Conservation (phyloP, 2,113 vertebrate genomes). For the Mystacornis crossleyi region DNA sequence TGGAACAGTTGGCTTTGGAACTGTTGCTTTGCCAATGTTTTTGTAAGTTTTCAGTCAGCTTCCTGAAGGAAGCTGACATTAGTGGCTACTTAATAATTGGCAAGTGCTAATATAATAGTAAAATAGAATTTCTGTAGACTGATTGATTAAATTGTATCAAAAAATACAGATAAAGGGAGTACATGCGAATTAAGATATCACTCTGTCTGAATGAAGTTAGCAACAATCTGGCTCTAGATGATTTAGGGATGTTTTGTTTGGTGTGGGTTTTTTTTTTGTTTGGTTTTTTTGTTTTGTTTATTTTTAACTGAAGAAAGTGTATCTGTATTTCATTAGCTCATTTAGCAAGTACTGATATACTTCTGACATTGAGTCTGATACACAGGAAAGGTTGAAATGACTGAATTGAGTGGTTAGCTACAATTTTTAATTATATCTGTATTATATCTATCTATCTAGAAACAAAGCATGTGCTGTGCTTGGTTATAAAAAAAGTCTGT, state of each 20-base stretch:
- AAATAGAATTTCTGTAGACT: background rate
- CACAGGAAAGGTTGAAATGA: background rate
- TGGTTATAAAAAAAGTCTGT: background rate
- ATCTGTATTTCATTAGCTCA: background rate
- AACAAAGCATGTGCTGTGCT: background rate
- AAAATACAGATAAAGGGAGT: background rate
- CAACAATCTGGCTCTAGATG: background rate
- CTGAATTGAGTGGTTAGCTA: background rate
- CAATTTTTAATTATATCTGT: background rate
- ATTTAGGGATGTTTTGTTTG: background rate
- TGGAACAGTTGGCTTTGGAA: background rate
- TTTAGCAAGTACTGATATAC: background rate
- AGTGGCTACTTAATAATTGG: background rate
- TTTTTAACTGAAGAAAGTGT: background rate
- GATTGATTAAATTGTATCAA: background rate
- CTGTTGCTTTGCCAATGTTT: background rate
- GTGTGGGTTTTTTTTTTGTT: background rate
- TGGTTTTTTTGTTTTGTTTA: background rate
- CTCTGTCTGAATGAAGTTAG: background rate
- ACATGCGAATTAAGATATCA: background rate
- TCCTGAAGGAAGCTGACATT: background rate
- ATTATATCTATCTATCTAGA: background rate
- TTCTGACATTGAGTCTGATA: background rate
- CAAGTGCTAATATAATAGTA: background rate
- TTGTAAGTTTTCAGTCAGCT: background rate